A percentile compares a stretch with the other conserved stretches of the same genome.
phyloP scores from a whole-genome alignment of 2,113 vertebrate genomes.

The Pantherophis guttatus region DNA sequence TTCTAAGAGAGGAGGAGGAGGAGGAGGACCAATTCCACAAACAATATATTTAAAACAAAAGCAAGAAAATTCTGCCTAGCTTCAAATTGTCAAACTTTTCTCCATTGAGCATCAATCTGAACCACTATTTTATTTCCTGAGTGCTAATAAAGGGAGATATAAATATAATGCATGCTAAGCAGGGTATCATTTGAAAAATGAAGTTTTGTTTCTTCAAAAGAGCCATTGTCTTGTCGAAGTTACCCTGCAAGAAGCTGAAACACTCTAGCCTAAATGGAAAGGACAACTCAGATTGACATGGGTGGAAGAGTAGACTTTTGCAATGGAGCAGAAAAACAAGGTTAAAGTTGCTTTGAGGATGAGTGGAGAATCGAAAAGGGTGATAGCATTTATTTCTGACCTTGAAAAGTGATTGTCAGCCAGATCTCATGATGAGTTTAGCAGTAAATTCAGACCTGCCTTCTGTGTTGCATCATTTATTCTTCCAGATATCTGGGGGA shows the following conservation, averaged over 20 bases:
- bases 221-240: neutral
- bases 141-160: neutral
- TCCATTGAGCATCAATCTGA: neutral
- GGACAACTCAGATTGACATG: neutral
- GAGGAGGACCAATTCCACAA: neutral
- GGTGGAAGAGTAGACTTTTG: neutral
- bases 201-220: neutral
- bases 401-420: neutral
- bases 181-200: neutral
- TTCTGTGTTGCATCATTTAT: neutral
- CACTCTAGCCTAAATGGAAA: neutral
- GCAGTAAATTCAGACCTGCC: neutral
- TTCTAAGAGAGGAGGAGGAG: neutral
- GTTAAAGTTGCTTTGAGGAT: neutral
- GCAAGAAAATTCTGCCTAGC: neutral
- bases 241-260: neutral
- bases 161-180: neutral
- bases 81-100: neutral
- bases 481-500: neutral
- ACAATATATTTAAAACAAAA: neutral
- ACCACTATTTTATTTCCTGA: neutral
- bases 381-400: neutral
- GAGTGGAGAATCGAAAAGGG: neutral
- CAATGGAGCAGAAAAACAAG: neutral
- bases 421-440: neutral